Evolutionary conservation across 2,888 invertebrate species (phyloP).

Genomic region (Lissonota sp.): DNA sequence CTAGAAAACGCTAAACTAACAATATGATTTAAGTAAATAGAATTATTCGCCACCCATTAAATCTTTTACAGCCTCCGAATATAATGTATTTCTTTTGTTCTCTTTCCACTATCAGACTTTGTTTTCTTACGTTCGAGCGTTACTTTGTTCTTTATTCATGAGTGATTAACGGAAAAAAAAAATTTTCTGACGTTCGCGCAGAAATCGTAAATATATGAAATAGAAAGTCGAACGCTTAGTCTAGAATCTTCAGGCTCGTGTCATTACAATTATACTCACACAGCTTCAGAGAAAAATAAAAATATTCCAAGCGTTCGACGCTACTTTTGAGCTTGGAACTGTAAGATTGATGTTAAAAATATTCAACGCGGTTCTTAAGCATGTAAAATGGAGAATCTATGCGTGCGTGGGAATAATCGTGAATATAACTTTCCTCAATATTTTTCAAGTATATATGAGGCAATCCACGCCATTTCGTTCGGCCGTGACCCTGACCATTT

Average conservation of each 20-base stretch:
- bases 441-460: constrained; percentile 33
- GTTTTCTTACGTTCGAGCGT: constrained; percentile 4
- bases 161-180: constrained; percentile 21
- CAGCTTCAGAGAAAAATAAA: constrained; percentile 3
- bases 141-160: constrained; percentile 14
- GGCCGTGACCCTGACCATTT: too few relatives aligned
- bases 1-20: constrained; percentile 62
- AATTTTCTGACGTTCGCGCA: constrained; percentile 11
- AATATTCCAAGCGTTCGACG: constrained; percentile 11
- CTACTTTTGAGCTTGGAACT: constrained; percentile 62
- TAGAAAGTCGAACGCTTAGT: constrained; percentile 39
- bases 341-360: constrained; percentile 42
- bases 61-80: constrained; percentile 35
- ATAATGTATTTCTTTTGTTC: not conserved
- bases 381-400: constrained; percentile 43
- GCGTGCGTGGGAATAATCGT: constrained; percentile 31
- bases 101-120: constrained; percentile 18
- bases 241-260: constrained; percentile 32
- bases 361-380: constrained; percentile 53
- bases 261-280: constrained; percentile 19
- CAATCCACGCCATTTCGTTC: too few relatives aligned
- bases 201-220: constrained; percentile 31
- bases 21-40: constrained; percentile 51
- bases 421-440: constrained; percentile 19
- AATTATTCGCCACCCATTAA: constrained; percentile 46